Evolutionary conservation across 1,140 invertebrate species (phyloP).

Genomic region (Tenebrio molitor): DNA sequence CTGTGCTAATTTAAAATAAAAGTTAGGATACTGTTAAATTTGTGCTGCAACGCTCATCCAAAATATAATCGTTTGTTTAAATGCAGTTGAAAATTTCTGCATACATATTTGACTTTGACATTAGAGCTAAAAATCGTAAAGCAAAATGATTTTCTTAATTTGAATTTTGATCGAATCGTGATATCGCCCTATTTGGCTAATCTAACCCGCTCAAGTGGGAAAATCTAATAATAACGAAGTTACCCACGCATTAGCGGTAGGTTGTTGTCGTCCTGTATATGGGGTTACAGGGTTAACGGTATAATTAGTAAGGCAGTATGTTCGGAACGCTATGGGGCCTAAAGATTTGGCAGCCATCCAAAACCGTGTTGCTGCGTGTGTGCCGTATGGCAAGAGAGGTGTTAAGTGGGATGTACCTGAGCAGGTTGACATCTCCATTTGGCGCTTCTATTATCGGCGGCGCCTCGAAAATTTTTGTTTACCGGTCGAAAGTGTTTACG

Average conservation of each 20-base stretch:
- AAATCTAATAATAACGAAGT: neutral
- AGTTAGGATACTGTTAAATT: no score
- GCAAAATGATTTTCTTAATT: no score
- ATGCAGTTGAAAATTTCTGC: no score
- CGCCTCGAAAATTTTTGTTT: conserved; percentile 7
- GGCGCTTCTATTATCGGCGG: neutral
- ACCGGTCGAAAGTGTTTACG: conserved; percentile 12
- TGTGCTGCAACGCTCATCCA: no score
- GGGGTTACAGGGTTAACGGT: neutral
- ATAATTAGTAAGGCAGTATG: conserved; percentile 1
- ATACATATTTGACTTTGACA: no score
- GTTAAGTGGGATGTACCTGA: neutral
- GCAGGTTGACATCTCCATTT: neutral
- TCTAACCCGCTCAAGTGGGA: no score
- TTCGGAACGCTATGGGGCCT: neutral
- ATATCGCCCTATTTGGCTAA: no score
- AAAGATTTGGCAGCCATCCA: neutral
- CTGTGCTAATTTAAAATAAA: no score
- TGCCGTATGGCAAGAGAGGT: neutral
- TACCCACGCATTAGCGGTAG: neutral
- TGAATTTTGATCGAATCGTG: no score
- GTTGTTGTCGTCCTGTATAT: neutral
- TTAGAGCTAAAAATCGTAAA: no score
- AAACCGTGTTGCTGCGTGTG: neutral
- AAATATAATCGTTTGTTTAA: no score